Evolutionary conservation across 1,140 invertebrate genomes (phyloP).

Genomic region (Sminthurides bifidus): DNA sequence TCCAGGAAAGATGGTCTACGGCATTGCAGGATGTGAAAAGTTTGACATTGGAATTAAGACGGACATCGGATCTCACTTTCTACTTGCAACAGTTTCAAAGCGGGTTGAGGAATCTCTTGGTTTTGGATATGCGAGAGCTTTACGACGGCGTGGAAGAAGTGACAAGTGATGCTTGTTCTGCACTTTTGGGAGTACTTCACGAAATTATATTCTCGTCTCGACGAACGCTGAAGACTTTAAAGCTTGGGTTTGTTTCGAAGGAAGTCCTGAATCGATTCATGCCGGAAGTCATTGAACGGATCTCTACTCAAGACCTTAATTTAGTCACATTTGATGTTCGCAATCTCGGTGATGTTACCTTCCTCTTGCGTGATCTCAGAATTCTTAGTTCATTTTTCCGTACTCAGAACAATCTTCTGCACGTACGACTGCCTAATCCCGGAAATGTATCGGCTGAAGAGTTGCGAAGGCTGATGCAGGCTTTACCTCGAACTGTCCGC

Average conservation of each 20-base stretch:
- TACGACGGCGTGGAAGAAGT: slow-evolving; percentile 9
- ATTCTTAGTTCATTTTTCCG: slow-evolving; percentile 9
- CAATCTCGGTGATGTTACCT: slow-evolving; percentile 1
- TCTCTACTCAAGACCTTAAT: background rate
- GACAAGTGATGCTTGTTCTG: background rate
- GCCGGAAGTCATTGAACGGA: slow-evolving; percentile 6
- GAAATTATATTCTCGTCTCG: background rate
- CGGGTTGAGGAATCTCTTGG: background rate
- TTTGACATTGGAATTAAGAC: slow-evolving; percentile 1
- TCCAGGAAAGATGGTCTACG: background rate
- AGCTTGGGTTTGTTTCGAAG: background rate
- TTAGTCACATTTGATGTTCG: slow-evolving; percentile 3
- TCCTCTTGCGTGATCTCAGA: slow-evolving; percentile 1
- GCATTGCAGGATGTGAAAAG: slow-evolving; percentile 5
- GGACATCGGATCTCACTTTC: slow-evolving; percentile 10
- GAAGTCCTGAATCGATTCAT: slow-evolving; percentile 9
- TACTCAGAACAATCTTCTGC: slow-evolving; percentile 6
- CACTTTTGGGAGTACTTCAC: background rate
- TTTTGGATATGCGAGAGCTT: slow-evolving; percentile 3
- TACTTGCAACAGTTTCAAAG: slow-evolving; percentile 4
- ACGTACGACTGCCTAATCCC: slow-evolving; percentile 5
- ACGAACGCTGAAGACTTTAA: background rate
- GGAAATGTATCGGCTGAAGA: background rate
- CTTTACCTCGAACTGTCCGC: background rate
- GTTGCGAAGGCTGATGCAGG: background rate